These are phyloP conservation scores for Diprion similis DNA, from an alignment of 1,140 invertebrate genomes.

Conservation along the genomic window DNA sequence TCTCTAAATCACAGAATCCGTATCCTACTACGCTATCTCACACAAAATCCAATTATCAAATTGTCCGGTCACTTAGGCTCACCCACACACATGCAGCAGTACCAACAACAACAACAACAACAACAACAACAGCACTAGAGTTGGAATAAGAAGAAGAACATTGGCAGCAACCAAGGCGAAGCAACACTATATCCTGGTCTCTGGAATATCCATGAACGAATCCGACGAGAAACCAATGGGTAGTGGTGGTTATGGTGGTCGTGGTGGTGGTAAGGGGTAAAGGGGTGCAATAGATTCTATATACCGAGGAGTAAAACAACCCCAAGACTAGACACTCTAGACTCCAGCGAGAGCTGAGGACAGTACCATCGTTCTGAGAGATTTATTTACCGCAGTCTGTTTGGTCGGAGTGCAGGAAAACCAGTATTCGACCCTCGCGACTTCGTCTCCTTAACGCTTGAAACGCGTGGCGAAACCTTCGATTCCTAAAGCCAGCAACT, in stretches of 20 bases:
- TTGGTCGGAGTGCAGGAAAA: not conserved
- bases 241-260: too few species aligned
- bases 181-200: not conserved
- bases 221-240: conserved; percentile 18
- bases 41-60: conserved; percentile 57
- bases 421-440: not conserved
- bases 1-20: conserved; percentile 48
- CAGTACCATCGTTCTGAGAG: conserved; percentile 30
- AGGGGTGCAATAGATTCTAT: conserved; percentile 42
- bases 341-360: conserved; percentile 20
- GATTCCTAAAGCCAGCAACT: too few species aligned
- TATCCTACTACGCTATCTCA: conserved; percentile 27
- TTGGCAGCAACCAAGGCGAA: not conserved
- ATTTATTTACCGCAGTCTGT: conserved; percentile 38
- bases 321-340: conserved; percentile 7
- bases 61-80: conserved; percentile 49
- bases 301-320: conserved; percentile 42
- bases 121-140: not conserved
- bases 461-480: not conserved
- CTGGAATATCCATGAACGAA: not conserved
- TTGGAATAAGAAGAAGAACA: not conserved
- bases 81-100: too few species aligned
- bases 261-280: conserved; percentile 26
- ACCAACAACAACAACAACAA: too few species aligned
- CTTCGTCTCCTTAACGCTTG: not conserved